These are phyloP conservation scores for Resseliella maxima DNA, from an alignment of 2,888 invertebrate genomes.

Conservation along the genomic window DNA sequence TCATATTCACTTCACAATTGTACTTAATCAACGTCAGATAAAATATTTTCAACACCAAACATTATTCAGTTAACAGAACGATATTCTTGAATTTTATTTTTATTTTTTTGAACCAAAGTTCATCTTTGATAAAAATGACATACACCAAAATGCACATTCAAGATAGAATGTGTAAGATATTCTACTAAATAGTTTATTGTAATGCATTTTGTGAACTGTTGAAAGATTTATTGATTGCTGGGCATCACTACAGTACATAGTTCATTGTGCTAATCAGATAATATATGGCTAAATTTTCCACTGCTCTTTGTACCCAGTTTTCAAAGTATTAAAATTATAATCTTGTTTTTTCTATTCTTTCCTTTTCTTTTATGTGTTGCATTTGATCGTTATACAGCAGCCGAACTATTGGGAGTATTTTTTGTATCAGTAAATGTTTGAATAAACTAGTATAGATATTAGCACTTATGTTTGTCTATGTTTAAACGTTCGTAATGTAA, in stretches of 20 bases:
- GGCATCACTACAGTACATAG: background rate
- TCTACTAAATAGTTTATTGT: background rate
- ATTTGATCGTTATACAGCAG: too few relatives aligned
- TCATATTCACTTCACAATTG: background rate
- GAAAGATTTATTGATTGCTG: background rate
- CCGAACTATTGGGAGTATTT: too few relatives aligned
- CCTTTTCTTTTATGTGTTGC: too few relatives aligned
- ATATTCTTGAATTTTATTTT: background rate
- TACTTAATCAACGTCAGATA: background rate
- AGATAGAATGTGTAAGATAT: background rate
- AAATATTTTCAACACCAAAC: slow-evolving; percentile 5
- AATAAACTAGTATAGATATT: too few relatives aligned
- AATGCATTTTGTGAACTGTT: background rate
- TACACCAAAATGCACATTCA: background rate
- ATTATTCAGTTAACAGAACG: too few relatives aligned
- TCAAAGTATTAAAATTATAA: background rate
- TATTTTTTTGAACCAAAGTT: background rate
- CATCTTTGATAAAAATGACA: too few relatives aligned
- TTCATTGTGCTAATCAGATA: slow-evolving; percentile 11
- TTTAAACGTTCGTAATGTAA: too few relatives aligned
- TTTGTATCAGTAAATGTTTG: too few relatives aligned
- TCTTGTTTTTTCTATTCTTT: too few relatives aligned
- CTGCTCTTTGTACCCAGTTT: too few relatives aligned
- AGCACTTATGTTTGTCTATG: too few relatives aligned
- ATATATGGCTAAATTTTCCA: background rate